Evolutionary conservation across 2,888 invertebrate genomes (phyloP), one percentile per base, ranked within the genome.

Genomic region (Pycnomerus fuliginosus): DNA sequence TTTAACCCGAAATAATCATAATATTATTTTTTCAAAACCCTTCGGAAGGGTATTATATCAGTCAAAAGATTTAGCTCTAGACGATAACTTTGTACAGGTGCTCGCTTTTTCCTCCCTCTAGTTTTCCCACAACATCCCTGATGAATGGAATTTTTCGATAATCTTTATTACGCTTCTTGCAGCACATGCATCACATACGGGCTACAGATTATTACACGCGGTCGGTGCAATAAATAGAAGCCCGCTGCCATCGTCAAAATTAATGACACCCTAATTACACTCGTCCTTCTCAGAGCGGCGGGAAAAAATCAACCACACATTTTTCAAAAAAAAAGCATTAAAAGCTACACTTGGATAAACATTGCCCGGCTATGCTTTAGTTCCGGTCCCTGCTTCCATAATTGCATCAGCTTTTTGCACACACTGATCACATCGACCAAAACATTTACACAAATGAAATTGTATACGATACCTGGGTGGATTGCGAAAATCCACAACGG

Each of bases 241-340:
- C 49, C 37, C 35, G 49, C 49, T 52, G 52, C 47, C 44, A 41
- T 31, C 39, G 39, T 22, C 44, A 32, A 50, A 52, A 52, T 52
- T 47, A 52, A 52, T 50, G 49, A 45, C 49, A 52, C 49, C 47
- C 47, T 52, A 52, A 52, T 50, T 50, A 49, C 52, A 36, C 34
- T 37, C 49, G 49, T 49, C 46, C 48, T 33, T 48, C 45, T 44
- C 34, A 16, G 29, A 45, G 30, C 36, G 24, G 17, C 30, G 32
- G 24, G 22, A 40, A 33, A 40, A 40, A 12, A 38, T 23, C 31
- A 24, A 13, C 20, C n/a, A 22, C 29, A 11, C 20, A 39, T 31
- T 36, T 43, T 31, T 35, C 36, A 15, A 36, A 43, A 43, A 35
- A 43, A 28, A 27, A 22, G 15, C 32, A 43, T 30, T 23, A 37